These are phyloP conservation scores for Spodoptera exigua DNA, from an alignment of 2,888 invertebrate genomes.

Conservation along the genomic window DNA sequence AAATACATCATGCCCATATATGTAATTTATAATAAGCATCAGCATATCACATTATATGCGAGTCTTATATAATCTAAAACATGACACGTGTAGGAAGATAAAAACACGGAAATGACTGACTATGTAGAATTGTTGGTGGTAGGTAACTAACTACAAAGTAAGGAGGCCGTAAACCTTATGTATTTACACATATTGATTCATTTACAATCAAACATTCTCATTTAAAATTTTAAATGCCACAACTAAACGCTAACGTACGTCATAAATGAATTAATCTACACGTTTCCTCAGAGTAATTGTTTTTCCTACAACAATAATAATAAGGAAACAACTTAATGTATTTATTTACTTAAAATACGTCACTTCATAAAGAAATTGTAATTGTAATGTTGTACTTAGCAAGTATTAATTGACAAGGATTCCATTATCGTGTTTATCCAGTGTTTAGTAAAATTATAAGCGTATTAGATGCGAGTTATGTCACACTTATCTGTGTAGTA, in stretches of 20 bases:
- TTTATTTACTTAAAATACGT: slow-evolving; percentile 26
- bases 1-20: slow-evolving; percentile 38
- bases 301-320: slow-evolving; percentile 29
- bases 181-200: slow-evolving; percentile 24
- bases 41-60: slow-evolving; percentile 36
- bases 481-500: slow-evolving; percentile 28
- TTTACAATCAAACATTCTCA: slow-evolving; percentile 31
- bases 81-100: slow-evolving; percentile 59
- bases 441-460: slow-evolving; percentile 12
- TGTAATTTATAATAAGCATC: slow-evolving; percentile 51
- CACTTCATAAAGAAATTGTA: slow-evolving; percentile 43
- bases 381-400: slow-evolving; percentile 16
- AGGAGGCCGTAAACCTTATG: slow-evolving; percentile 39
- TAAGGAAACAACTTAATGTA: slow-evolving; percentile 40
- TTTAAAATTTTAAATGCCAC: slow-evolving; percentile 33
- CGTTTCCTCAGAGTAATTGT: slow-evolving; percentile 33
- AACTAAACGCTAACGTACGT: slow-evolving; percentile 30
- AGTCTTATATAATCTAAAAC: slow-evolving; percentile 54
- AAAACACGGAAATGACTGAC: slow-evolving; percentile 55
- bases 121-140: slow-evolving; percentile 42
- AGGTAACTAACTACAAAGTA: slow-evolving; percentile 44
- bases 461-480: slow-evolving; percentile 7
- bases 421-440: slow-evolving; percentile 30
- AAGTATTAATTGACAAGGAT: slow-evolving; percentile 23
- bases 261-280: slow-evolving; percentile 33